Evolutionary conservation across 92 coral and sea anemone species (phyloP), one percentile per base, ranked within the genome.

Genomic region (Phymanthus crucifer): DNA sequence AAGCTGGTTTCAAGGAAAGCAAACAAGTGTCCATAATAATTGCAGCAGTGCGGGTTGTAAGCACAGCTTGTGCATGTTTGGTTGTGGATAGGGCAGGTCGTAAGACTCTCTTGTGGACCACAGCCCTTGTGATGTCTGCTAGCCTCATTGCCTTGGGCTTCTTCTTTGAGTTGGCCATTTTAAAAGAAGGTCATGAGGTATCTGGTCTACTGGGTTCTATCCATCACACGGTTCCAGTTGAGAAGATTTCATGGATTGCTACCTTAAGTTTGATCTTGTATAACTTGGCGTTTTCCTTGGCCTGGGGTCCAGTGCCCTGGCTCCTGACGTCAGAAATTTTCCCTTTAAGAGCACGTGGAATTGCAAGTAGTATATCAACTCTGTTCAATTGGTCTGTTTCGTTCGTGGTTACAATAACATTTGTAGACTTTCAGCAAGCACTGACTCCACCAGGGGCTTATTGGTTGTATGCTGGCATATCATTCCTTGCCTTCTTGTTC

Each of bases 221-320:
- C 26, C 85, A 82, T 46, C 85, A 82, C 29, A 34, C 79, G 10
- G 76, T 82, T 4, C 79, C 70, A 16, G 74, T 71, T 19, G 24
- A 21, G 37, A 70, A 85, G 52, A 66, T 88, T 50, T 67, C 97
- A 13, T 88, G 92, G 91, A 78, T 94, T 32, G 79, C 98, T 14
- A 73, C 92, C 13, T 45, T 87, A 45, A 78, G 84, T 57, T 73
- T 90, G 8, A 69, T 89, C 31, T 16, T 90, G 66, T 95, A 75
- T 34, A 81, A 76, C 46, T 56, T 87, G 24, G 84, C 83, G 32
- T 95, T 88, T 74, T 71, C 95, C 47, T 2, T 92, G 36, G 91
- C 95, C 7, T 92, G 97, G 97, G 97, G 97, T 6, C 98, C 98
- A 10, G 76, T 92, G 46, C 97, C 97, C 0, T 92, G 98, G 98